phyloP scores from a whole-genome alignment of 2,113 vertebrate species.

The Hippocampus abdominalis region DNA sequence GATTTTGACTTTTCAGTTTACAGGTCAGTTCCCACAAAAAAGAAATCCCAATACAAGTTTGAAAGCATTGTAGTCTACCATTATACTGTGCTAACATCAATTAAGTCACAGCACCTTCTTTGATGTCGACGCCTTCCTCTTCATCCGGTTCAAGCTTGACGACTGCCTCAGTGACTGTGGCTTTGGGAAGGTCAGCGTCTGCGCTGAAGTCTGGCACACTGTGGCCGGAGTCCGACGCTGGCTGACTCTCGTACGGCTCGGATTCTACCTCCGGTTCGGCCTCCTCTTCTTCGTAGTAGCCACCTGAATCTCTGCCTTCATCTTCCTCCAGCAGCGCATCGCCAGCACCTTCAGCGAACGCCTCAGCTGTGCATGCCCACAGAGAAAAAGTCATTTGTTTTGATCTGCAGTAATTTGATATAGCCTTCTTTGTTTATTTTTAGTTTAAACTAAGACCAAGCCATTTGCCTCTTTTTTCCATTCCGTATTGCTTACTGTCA shows the following conservation, averaged over 20 bases:
- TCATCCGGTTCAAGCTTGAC: conserved; percentile 16
- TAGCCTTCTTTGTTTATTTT: too few species aligned
- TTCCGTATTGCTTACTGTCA: too few species aligned
- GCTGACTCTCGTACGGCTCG: conserved; percentile 39
- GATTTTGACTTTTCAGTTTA: too few species aligned
- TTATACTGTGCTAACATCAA: too few species aligned
- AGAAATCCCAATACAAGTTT: too few species aligned
- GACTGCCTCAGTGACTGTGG: conserved; percentile 22
- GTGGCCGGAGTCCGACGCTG: conserved; percentile 24
- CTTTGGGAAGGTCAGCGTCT: conserved; percentile 51
- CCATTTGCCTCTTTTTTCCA: too few species aligned
- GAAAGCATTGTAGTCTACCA: too few species aligned
- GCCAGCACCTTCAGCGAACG: conserved; percentile 18
- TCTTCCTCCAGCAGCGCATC: conserved; percentile 38
- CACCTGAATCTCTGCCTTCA: conserved; percentile 58
- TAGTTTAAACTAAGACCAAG: too few species aligned
- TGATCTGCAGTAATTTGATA: too few species aligned
- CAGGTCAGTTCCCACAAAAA: too few species aligned
- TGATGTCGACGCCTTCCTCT: background rate
- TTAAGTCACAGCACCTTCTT: conserved; percentile 46
- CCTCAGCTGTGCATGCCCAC: conserved; percentile 31
- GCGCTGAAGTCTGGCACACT: conserved; percentile 52
- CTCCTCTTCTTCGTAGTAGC: conserved; percentile 61
- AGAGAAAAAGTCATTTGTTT: too few species aligned
- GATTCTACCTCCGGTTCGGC: conserved; percentile 46